Evolutionary conservation across 2,797 vertebrate genomes (phyloP), one percentile per base, ranked within the genome.

Genomic region (Rachycentron canadum): DNA sequence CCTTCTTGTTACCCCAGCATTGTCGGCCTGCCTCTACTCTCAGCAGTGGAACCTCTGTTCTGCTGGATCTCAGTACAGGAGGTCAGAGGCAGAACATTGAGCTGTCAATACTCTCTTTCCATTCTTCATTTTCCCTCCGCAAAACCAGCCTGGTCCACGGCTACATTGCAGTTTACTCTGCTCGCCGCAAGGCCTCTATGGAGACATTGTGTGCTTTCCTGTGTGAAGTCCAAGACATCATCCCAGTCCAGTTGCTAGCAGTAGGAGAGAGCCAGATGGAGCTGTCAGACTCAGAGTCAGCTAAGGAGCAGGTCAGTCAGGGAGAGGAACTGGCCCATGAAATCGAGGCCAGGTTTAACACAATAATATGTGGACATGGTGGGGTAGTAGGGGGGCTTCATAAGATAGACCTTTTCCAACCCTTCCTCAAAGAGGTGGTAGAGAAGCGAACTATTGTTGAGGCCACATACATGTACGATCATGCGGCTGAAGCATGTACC

Each of bases 401-500:
- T 79, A 96, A 96, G 78, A 95, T 98, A 59, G 98, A 99, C 59
- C 90, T 95, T 73, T 98, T 99, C 89, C 96, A 97, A 41, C 78
- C 95, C 0, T 99, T 99, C 78, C 94, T 99, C 62, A 97, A 97
- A 72, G 98, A 99, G 0, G 97, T 97, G 2, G 84, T 96, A 64
- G 98, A 99, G 81, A 97, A 97, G 81, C 97, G 96, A 83, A 99
- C 91, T 65, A 95, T 98, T 23, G 93, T 99, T 0, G 98, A 99
- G 83, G 98, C 98, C 19, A 92, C 97, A 0, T 98, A 99, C 80
- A 98, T 98, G 96, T 99, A 99, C n/a, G 98, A 99, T 83, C 96
- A 97, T 6, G 97, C 91, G 3, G 97, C 98, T 0, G 98, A 99
- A 69, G 97, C 97, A 14, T 97, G 97, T 76, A 95, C 95, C 5